A percentile compares a stretch with the other conserved stretches of the same genome.
Conservation (phyloP, 2,888 invertebrate species). For the Embidobia sp. region DNA sequence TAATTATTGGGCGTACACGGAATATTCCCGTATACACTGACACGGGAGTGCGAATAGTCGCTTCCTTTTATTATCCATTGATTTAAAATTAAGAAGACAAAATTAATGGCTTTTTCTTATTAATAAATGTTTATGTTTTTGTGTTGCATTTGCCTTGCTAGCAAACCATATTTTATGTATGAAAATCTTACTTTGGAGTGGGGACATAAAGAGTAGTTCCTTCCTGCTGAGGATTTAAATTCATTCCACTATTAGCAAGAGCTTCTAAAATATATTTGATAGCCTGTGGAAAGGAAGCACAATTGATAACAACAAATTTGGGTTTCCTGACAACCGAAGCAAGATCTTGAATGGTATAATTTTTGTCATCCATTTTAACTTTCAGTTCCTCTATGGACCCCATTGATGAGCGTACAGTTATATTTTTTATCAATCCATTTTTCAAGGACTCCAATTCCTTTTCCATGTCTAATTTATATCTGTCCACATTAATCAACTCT, state of each 20-base stretch:
- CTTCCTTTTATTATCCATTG: too few relatives aligned
- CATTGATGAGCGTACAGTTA: conserved; percentile 90
- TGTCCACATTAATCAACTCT: conserved; percentile 87
- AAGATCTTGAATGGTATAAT: conserved; percentile 92
- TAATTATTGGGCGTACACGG: too few relatives aligned
- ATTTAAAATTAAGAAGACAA: too few relatives aligned
- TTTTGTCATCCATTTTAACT: conserved; percentile 89
- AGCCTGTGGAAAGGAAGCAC: conserved; percentile 92
- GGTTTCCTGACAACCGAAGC: conserved; percentile 94
- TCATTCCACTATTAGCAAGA: conserved; percentile 91
- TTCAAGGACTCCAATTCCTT: conserved; percentile 87
- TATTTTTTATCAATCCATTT: conserved; percentile 89
- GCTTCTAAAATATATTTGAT: conserved; percentile 90
- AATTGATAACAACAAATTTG: conserved; percentile 92
- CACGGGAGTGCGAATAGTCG: too few relatives aligned
- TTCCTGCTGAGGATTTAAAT: conserved; percentile 97
- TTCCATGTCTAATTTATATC: conserved; percentile 86
- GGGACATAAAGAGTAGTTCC: conserved; percentile 94
- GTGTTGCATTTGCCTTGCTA: too few relatives aligned
- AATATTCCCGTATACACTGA: too few relatives aligned
- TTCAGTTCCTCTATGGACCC: conserved; percentile 91
- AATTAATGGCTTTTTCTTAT: too few relatives aligned
- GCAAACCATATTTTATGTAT: too few relatives aligned
- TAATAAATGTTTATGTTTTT: neutral
- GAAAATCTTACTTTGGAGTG: conserved; percentile 88